Evolutionary conservation across 1,140 invertebrate genomes (phyloP).

Genomic region (Tribolium castaneum): DNA sequence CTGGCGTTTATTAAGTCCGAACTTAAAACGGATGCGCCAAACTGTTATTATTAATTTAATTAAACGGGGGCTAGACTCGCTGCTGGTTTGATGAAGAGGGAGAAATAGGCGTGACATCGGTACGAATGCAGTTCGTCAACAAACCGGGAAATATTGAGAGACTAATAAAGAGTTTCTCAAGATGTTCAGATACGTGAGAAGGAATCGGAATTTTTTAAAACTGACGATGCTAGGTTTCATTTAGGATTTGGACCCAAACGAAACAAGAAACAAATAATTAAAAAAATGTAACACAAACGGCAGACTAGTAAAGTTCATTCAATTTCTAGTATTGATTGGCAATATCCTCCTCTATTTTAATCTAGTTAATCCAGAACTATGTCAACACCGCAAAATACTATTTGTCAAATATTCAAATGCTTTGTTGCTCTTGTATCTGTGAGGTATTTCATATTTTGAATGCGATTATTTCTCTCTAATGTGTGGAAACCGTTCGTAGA

Average conservation of each 20-base stretch:
- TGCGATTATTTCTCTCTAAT: no score
- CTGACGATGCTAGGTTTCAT: neutral
- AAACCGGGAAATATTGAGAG: neutral
- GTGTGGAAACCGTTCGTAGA: no score
- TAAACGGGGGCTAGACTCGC: neutral
- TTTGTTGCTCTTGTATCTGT: no score
- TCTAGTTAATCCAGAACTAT: no score
- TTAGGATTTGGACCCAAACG: neutral
- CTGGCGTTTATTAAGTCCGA: conserved; percentile 13
- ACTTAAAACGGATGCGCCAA: neutral
- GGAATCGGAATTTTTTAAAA: neutral
- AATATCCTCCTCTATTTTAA: no score
- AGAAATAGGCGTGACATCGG: neutral
- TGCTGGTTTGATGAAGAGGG: neutral
- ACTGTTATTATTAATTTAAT: conserved; percentile 27
- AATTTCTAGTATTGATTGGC: no score
- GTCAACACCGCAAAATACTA: no score
- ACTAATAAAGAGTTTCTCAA: conserved; percentile 1
- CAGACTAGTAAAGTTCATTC: no score
- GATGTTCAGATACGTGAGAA: neutral
- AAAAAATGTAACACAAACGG: neutral
- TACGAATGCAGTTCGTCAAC: conserved; percentile 17
- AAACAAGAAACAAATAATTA: neutral
- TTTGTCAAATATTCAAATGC: no score
- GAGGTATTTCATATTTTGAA: no score